Evolutionary conservation across 2,113 vertebrate species (phyloP), one percentile per base, ranked within the genome.

Genomic region (Salvelinus sp.): DNA sequence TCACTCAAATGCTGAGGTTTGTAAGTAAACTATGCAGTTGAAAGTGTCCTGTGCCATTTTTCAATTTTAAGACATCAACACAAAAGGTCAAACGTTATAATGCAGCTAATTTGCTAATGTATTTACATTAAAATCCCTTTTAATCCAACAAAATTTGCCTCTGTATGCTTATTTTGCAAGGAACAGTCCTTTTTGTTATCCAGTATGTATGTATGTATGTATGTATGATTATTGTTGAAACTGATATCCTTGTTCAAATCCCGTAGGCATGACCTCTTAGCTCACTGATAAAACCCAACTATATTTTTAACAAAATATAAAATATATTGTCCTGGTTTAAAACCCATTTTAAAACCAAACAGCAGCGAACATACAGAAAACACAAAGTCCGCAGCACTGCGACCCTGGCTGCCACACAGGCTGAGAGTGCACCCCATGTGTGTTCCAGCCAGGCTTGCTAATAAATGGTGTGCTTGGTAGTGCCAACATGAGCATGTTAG

Each of bases 401-500:
- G 47, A 63, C 64, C n/a, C 66, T 64, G 47, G 77, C 76, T 69
- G 72, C n/a, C 62, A 76, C 50, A 33, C 23, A 5, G 47, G 78
- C 72, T 72, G 63, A 76, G 64, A 77, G 83, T 44, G 80, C 81
- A 79, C 75, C 80, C 71, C 38, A 70, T 18, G 76, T 85, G 85
- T 79, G 81, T 76, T 80, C 81, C 78, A 83, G 72, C 81, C 79
- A 83, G 73, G 76, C 76, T 79, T 75, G 69, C 81, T 89, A 89
- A 91, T 90, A 90, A 90, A 92, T 88, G 86, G 79, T 79, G 82
- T 79, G 82, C 79, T 87, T 83, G 79, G 81, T 72, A 77, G 86
- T 89, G 88, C 88, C 91, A 91, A 90, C 83, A 71, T 25, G 84
- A 88, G 79, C 88, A 81, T 88, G 88, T 87, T 85, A 85, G 83